Evolutionary conservation across 2,113 vertebrate genomes (phyloP), one percentile per base, ranked within the genome.

Genomic region (Malurus elegans): DNA sequence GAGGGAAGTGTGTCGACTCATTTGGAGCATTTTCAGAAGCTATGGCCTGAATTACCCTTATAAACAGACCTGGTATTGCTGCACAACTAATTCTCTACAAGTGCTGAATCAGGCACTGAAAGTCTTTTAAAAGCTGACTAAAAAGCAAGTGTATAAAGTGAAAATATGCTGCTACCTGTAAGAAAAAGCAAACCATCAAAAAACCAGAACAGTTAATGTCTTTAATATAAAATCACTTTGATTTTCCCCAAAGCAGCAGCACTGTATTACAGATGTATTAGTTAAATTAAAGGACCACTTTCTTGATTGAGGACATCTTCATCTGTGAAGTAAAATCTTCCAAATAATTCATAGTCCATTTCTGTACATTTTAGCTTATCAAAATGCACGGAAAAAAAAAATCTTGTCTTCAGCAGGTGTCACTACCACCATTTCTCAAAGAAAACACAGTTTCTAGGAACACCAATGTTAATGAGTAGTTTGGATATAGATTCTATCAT

Each of bases 401-500:
- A 14, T 74, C 44, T 65, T 62, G 38, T 50, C 13, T 57, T 86
- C 42, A 75, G 67, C 5, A 32, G 20, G 10, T 4, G 9, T 45
- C 31, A 56, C 97, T 99, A 99, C 99, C 99, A 99, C 99, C 99
- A 99, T 92, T 99, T 99, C 97, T 99, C 99, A 95, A 99, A 99
- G 89, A 98, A 96, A 94, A 99, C 98, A 93, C 94, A 97, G 89
- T 98, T 97, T 92, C 92, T 97, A 10, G 98, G 88, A 70, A 99
- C 97, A 32, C 98, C 98, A 19, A 98, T 79, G 36, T 94, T 95
- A 90, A 93, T 94, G 7, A 99, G 98, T 45, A 98, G 97, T 88
- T 97, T 96, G 87, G 98, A 99, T 96, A 99, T 86, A 8, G 98
- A 98, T 96, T 99, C 98, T 23, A 98, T 99, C 99, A 99, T 99